Evolutionary conservation across 2,113 vertebrate genomes (phyloP).

Genomic region (Brachypteracias leptosomus): DNA sequence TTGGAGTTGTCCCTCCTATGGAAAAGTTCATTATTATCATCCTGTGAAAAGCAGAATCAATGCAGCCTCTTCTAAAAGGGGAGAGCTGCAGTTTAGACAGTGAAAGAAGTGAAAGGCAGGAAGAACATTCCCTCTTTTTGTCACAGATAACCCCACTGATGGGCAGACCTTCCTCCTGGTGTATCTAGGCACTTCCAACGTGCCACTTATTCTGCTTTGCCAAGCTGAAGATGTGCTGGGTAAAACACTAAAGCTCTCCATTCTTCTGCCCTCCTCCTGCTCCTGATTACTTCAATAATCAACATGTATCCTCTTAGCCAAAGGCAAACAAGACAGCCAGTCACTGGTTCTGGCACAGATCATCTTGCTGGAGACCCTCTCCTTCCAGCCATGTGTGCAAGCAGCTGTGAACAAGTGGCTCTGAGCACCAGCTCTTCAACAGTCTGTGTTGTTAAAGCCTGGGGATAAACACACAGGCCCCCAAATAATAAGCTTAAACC

Average conservation of each 20-base stretch:
- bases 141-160: neutral
- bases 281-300: neutral
- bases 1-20: neutral
- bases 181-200: neutral
- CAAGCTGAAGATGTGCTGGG: neutral
- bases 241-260: neutral
- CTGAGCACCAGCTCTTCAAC: neutral
- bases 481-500: neutral
- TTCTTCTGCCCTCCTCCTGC: neutral
- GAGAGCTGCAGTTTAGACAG: neutral
- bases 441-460: constrained; percentile 10
- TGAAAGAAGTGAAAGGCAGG: neutral
- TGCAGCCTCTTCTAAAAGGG: neutral
- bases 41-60: neutral
- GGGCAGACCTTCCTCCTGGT: neutral
- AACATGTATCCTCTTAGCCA: neutral
- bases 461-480: constrained; percentile 1
- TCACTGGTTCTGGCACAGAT: neutral
- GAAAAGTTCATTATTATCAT: neutral
- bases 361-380: neutral
- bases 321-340: neutral
- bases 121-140: neutral
- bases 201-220: neutral
- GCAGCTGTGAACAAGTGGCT: neutral
- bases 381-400: neutral